Base-by-base conservation (phyloP, 2,113 vertebrate genomes). In the Psettodes erumei region DNA sequence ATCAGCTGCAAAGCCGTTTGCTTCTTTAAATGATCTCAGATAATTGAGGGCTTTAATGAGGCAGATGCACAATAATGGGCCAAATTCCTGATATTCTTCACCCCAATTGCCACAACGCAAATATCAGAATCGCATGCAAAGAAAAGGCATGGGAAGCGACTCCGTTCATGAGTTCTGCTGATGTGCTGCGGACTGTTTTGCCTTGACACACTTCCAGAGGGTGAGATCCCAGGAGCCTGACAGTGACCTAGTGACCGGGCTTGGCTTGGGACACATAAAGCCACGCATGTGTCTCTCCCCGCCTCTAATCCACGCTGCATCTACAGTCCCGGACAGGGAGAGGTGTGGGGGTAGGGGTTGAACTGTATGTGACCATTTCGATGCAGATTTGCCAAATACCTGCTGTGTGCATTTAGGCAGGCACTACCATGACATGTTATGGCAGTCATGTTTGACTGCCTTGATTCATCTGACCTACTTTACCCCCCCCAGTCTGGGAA, bases 401-500 rank as follows among this genome's bases (percentile, higher is more conserved):
- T 73, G 47, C 75, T 76, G 70, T 56, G 72, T 42, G 70, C 56
- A 68, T 75, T 68, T 35, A 72, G 42, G 11, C 35, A 28, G 32
- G 72, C 30, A 33, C 43, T 63, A 16, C 58, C 75, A 80, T 15
- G 35, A 60, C 85, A 79, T n/a, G n/a, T n/a, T n/a, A n/a, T n/a
- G n/a, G n/a, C n/a, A n/a, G n/a, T n/a, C n/a, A n/a, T n/a, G 83
- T 86, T 83, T 71, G 84, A 58, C 77, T 77, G 79, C 82, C 81
- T 90, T 64, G 80, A 83, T 87, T 92, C 62, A 86, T 92, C 83
- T 94, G 94, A 94, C 93, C 93, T 94, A 94, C 91, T 93, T 94
- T 86, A 75, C 47, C 78, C 68, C 82, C 73, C 67, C 43, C 84
- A 74, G 81, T 84, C 60, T 78, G 58, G 68, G 53, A 58, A 37